These are phyloP conservation scores for Engraulis encrasicolus DNA, from an alignment of 2,113 vertebrate species.

Conservation along the genomic window DNA sequence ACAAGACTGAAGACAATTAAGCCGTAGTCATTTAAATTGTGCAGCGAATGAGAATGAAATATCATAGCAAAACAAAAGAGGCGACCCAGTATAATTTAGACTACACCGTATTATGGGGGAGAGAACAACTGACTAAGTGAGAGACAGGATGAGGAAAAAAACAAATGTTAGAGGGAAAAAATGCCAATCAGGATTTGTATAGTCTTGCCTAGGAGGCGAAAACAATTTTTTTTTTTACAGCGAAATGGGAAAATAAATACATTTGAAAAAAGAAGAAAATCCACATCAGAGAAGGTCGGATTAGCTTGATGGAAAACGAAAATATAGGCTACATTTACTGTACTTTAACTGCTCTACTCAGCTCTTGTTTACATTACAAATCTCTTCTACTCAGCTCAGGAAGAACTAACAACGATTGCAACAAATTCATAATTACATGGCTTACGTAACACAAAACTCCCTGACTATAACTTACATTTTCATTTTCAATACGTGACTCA, in stretches of 20 bases:
- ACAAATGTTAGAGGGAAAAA: background rate
- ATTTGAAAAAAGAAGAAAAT: background rate
- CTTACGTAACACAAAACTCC: too few relatives aligned
- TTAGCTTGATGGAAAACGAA: background rate
- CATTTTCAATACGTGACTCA: too few relatives aligned
- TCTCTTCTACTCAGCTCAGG: too few relatives aligned
- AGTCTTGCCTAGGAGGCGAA: background rate
- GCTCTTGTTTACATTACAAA: too few relatives aligned
- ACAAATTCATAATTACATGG: too few relatives aligned
- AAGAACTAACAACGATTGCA: too few relatives aligned
- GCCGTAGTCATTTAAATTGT: conserved; percentile 33
- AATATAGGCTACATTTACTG: too few relatives aligned
- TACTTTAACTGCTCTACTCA: too few relatives aligned
- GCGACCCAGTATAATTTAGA: background rate
- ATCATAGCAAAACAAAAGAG: conserved; percentile 18
- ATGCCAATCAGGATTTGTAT: conserved; percentile 73
- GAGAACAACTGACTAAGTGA: background rate
- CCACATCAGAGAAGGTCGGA: background rate
- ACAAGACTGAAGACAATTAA: conserved; percentile 75
- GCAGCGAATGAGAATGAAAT: conserved; percentile 17
- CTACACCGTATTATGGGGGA: background rate
- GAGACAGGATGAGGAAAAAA: conserved; percentile 4
- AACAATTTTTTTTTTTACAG: background rate
- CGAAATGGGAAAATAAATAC: too few relatives aligned
- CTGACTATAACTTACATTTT: too few relatives aligned